phyloP scores from a whole-genome alignment of 2,888 invertebrate species.

The Heliconius ethilla region DNA sequence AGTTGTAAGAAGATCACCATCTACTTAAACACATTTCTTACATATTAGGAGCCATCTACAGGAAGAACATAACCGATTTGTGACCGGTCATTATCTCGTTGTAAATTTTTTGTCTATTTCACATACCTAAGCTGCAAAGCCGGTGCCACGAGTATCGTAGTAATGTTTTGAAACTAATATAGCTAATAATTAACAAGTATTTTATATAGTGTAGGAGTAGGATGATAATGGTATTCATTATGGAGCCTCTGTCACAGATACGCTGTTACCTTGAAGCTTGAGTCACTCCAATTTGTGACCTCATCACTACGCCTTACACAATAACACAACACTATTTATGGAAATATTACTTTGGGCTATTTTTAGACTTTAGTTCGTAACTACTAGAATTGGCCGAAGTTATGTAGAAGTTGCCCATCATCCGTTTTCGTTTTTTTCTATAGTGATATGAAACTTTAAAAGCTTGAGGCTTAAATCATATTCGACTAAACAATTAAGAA shows the following conservation, averaged over 20 bases:
- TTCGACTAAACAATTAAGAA: not conserved
- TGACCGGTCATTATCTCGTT: not conserved
- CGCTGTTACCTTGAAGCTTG: not conserved
- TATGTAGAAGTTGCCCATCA: not conserved
- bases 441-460: not conserved
- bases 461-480: too few species aligned
- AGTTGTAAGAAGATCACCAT: too few species aligned
- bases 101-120: not conserved
- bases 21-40: too few species aligned
- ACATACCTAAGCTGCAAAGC: not conserved
- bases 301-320: constrained; percentile 8
- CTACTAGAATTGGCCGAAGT: not conserved
- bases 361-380: not conserved
- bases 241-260: not conserved
- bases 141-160: not conserved
- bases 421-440: too few species aligned
- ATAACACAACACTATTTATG: constrained; percentile 21
- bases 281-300: constrained; percentile 9
- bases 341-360: constrained; percentile 11
- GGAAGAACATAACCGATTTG: not conserved
- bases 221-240: not conserved
- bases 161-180: not conserved
- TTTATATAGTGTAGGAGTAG: not conserved
- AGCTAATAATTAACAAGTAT: not conserved
- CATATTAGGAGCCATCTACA: not conserved